Evolutionary conservation across 2,888 invertebrate species (phyloP).

Genomic region (Drosophila kokeensis): DNA sequence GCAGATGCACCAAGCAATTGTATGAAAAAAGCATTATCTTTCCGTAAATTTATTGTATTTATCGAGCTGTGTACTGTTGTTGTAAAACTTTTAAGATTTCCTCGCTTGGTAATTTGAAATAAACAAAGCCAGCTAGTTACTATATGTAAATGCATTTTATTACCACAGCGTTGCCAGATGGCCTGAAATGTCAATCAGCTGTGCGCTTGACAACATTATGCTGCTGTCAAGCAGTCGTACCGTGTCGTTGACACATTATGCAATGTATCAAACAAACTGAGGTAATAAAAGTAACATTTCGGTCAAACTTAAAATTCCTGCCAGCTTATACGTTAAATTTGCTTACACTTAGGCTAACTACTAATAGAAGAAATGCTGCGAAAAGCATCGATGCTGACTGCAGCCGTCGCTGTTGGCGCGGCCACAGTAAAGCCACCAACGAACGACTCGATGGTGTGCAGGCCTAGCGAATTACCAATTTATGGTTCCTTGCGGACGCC

Average conservation of each 20-base stretch:
- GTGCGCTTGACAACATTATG: conserved; percentile 5
- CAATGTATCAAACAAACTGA: conserved; percentile 53
- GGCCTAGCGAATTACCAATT: conserved; percentile 83
- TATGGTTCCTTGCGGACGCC: conserved; percentile 77
- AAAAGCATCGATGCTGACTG: conserved; percentile 62
- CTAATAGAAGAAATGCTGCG: conserved; percentile 55
- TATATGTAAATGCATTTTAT: neutral
- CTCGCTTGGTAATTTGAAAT: neutral
- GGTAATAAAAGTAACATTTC: conserved; percentile 42
- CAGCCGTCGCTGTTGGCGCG: conserved; percentile 71
- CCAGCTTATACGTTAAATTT: conserved; percentile 26
- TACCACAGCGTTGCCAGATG: conserved; percentile 21
- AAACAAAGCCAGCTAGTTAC: neutral
- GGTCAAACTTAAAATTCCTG: conserved; percentile 58
- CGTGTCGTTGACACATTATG: conserved; percentile 65
- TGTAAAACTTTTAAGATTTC: neutral
- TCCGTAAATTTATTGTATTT: neutral
- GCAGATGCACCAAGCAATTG: neutral
- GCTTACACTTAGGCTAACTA: conserved; percentile 10
- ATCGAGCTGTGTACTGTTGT: neutral
- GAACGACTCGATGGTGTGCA: conserved; percentile 60
- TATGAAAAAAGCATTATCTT: neutral
- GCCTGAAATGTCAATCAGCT: conserved; percentile 24
- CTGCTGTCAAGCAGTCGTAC: conserved; percentile 52
- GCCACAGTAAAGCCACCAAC: conserved; percentile 4